A percentile compares a stretch with the other conserved stretches of the same genome.
phyloP scores from a whole-genome alignment of 2,113 vertebrate genomes.

The Epinephelus lanceolatus region DNA sequence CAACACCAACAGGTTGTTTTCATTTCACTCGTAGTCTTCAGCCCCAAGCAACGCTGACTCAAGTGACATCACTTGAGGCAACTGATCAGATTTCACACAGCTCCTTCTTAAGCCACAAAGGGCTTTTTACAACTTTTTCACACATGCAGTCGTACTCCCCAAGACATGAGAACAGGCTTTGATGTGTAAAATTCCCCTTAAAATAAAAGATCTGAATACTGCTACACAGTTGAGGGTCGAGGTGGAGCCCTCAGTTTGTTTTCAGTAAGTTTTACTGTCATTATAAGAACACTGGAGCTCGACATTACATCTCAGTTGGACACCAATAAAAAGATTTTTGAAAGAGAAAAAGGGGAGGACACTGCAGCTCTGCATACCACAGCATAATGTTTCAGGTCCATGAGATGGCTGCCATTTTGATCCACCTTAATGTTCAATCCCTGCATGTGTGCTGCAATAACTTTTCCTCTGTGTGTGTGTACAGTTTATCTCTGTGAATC shows the following conservation, averaged over 20 bases:
- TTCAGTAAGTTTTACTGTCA: background rate
- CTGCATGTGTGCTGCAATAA: conserved; percentile 29
- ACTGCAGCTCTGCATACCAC: conserved; percentile 29
- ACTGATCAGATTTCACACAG: background rate
- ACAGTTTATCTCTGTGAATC: conserved; percentile 32
- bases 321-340: conserved; percentile 7
- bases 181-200: background rate
- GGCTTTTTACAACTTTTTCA: background rate
- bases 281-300: background rate
- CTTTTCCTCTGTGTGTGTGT: conserved; percentile 21
- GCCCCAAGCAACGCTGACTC: background rate
- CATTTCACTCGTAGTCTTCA: background rate
- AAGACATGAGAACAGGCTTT: background rate
- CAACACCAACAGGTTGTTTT: background rate
- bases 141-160: too few species aligned
- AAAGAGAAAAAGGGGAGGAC: background rate
- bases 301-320: background rate
- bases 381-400: conserved; percentile 29
- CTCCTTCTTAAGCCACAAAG: background rate
- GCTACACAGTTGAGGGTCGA: background rate
- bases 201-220: background rate
- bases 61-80: background rate
- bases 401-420: conserved; percentile 42
- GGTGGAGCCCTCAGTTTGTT: conserved; percentile 5
- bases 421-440: conserved; percentile 2